Conservation (phyloP, 2,797 vertebrate species). For the Leptodactylus fallax region DNA sequence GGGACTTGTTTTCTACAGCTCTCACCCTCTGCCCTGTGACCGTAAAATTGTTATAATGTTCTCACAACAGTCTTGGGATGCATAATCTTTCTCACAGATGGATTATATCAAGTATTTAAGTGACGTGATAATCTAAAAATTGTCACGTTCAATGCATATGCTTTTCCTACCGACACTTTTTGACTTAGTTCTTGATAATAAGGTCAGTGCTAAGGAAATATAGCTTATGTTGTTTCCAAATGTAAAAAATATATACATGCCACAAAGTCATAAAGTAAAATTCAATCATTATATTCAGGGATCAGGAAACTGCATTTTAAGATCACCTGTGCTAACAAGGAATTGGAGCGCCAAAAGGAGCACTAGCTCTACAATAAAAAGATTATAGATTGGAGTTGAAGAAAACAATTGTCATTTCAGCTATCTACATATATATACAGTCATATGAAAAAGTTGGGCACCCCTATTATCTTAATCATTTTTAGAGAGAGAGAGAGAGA, state of each 20-base stretch:
- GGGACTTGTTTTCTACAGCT: conserved; percentile 42
- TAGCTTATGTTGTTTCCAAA: too few species aligned
- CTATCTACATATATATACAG: too few species aligned
- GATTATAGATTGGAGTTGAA: too few species aligned
- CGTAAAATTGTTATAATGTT: conserved; percentile 61
- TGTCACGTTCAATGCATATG: conserved; percentile 45
- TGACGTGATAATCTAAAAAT: conserved; percentile 32
- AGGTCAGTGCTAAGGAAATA: not conserved
- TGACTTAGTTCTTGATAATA: not conserved
- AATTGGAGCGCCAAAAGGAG: too few species aligned
- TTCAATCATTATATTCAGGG: too few species aligned
- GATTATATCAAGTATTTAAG: conserved; percentile 44
- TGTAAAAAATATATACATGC: not conserved
- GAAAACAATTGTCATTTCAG: too few species aligned
- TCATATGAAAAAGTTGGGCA: too few species aligned
- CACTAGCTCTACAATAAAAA: too few species aligned
- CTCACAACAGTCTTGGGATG: conserved; percentile 60
- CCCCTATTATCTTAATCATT: too few species aligned
- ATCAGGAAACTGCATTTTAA: not conserved
- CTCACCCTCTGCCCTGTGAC: conserved; percentile 42
- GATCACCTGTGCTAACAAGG: not conserved
- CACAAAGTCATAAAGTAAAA: not conserved
- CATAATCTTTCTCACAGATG: conserved; percentile 57
- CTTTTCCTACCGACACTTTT: not conserved
- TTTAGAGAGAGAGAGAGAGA: too few species aligned